phyloP scores from a whole-genome alignment of 2,113 vertebrate species.

The Ctenomys sociabilis region DNA sequence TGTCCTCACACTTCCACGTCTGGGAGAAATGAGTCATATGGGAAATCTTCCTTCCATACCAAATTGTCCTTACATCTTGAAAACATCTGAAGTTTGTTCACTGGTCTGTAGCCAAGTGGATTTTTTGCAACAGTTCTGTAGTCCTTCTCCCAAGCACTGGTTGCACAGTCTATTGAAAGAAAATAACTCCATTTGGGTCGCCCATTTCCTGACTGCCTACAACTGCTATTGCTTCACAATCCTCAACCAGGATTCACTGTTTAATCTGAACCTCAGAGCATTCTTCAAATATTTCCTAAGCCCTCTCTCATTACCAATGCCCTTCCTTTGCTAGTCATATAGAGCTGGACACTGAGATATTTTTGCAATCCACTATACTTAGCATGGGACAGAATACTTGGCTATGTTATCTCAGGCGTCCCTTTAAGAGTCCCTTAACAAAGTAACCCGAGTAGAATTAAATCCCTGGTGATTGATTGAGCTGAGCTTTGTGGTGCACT shows the following conservation, averaged over 20 bases:
- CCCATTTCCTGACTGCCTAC: not conserved
- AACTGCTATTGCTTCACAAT: constrained; percentile 5
- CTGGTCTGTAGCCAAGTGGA: not conserved
- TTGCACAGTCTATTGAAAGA: not conserved
- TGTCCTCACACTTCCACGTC: not conserved
- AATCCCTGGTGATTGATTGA: constrained; percentile 77
- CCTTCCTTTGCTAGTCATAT: constrained; percentile 29
- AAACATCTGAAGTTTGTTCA: not conserved
- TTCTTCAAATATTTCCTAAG: constrained; percentile 77
- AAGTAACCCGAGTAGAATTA: constrained; percentile 73
- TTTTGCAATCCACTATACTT: constrained; percentile 73
- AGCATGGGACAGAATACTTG: constrained; percentile 62
- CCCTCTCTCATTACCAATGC: constrained; percentile 56
- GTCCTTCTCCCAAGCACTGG: not conserved
- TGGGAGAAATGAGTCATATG: not conserved
- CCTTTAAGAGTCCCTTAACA: constrained; percentile 67
- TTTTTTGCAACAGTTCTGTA: not conserved
- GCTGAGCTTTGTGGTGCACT: not conserved
- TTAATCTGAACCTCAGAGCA: constrained; percentile 69
- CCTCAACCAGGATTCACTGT: constrained; percentile 17
- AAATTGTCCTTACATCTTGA: not conserved
- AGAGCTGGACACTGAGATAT: constrained; percentile 58
- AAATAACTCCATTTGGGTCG: not conserved
- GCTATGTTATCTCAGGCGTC: constrained; percentile 68
- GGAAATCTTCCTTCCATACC: not conserved